These are phyloP conservation scores for Tokudaia muenninki DNA, from an alignment of 2,797 vertebrate species.

Conservation along the genomic window DNA sequence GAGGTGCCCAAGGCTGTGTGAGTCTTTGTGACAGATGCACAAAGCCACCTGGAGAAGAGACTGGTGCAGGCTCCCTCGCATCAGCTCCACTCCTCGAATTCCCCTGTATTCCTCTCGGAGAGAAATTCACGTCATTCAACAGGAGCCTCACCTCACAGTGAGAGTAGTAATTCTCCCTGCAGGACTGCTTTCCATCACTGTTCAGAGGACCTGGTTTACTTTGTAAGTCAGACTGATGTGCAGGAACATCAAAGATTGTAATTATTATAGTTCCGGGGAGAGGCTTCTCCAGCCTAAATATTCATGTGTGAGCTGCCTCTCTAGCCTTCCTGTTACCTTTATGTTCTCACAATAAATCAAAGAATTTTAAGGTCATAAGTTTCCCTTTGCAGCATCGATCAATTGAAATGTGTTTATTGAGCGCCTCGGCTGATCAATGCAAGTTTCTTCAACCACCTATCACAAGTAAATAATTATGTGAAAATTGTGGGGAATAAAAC, in stretches of 20 bases:
- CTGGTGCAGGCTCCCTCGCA: background rate
- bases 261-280: slow-evolving; percentile 9
- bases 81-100: background rate
- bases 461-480: slow-evolving; percentile 27
- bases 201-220: background rate
- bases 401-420: slow-evolving; percentile 49
- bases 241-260: background rate
- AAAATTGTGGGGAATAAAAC: slow-evolving; percentile 38
- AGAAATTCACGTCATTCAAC: background rate
- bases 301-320: background rate
- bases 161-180: background rate
- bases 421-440: slow-evolving; percentile 58
- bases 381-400: background rate
- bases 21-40: background rate
- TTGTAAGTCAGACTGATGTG: background rate
- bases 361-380: slow-evolving; percentile 59
- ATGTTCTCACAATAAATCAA: slow-evolving; percentile 43
- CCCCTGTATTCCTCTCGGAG: background rate
- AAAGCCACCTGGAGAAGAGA: background rate
- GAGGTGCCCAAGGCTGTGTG: background rate
- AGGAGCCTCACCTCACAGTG: background rate
- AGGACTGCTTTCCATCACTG: background rate
- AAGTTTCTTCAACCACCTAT: slow-evolving; percentile 32
- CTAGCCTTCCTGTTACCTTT: background rate
- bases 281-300: slow-evolving; percentile 20